Evolutionary conservation across 2,888 invertebrate species (phyloP).

Genomic region (Noctuana brunneofusca): DNA sequence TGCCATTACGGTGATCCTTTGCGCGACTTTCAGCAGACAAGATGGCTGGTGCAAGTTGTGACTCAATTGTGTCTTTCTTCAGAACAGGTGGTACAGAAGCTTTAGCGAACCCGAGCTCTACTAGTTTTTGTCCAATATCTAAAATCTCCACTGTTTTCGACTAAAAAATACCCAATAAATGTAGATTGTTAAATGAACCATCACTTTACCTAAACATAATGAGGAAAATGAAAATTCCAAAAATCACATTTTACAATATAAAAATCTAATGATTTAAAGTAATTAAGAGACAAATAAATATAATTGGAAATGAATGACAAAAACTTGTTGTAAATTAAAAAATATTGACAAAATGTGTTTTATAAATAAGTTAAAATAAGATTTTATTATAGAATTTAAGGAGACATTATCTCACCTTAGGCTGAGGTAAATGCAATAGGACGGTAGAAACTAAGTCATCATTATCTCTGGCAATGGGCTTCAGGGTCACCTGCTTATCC

Average conservation of each 20-base stretch:
- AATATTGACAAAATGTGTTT: too few relatives aligned
- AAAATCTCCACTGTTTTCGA: conserved; percentile 66
- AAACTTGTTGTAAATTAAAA: too few relatives aligned
- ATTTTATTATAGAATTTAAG: too few relatives aligned
- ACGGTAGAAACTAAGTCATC: conserved; percentile 74
- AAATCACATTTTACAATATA: too few relatives aligned
- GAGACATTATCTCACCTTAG: conserved; percentile 56
- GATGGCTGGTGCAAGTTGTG: conserved; percentile 63
- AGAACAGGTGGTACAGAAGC: conserved; percentile 61
- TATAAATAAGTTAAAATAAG: too few relatives aligned
- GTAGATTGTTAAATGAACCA: neutral
- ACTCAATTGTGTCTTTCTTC: conserved; percentile 67
- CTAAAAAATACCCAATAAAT: conserved; percentile 51
- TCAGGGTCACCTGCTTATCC: conserved; percentile 72
- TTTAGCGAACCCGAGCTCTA: conserved; percentile 76
- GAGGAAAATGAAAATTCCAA: too few relatives aligned
- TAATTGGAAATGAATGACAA: too few relatives aligned
- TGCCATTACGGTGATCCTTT: conserved; percentile 66
- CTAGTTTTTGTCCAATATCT: conserved; percentile 72
- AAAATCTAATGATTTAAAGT: too few relatives aligned
- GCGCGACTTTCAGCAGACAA: conserved; percentile 70
- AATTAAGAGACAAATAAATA: too few relatives aligned
- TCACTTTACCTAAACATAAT: too few relatives aligned
- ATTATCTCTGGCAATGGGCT: conserved; percentile 72
- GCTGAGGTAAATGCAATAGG: conserved; percentile 69